phyloP scores from a whole-genome alignment of 2,797 vertebrate genomes.

The Eulemur albifrons region DNA sequence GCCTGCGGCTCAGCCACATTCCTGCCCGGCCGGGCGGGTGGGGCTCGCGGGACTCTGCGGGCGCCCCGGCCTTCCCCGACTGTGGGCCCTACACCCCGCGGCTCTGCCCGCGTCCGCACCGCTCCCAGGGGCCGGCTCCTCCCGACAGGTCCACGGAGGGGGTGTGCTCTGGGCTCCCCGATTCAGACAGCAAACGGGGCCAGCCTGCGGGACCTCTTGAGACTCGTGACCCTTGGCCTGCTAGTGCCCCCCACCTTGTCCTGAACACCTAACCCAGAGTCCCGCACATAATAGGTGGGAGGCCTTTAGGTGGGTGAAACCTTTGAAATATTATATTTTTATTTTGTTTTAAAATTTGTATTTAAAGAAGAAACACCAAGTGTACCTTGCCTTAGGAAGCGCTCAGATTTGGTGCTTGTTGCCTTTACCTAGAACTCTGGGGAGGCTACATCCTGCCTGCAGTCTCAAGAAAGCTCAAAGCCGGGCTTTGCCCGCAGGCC shows the following conservation, averaged over 20 bases:
- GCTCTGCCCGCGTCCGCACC: neutral
- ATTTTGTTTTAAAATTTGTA: neutral
- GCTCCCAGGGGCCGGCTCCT: neutral
- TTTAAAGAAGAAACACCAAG: neutral
- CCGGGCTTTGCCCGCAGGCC: neutral
- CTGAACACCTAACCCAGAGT: neutral
- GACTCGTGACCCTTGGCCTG: neutral
- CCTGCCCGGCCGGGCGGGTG: neutral
- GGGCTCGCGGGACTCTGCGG: neutral
- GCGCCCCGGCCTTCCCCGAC: neutral
- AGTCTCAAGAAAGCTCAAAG: neutral
- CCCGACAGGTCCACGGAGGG: neutral
- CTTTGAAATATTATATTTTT: neutral
- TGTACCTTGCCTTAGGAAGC: neutral
- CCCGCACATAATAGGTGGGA: neutral
- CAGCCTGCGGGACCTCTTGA: neutral
- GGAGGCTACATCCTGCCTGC: conserved; percentile 46
- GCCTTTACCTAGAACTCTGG: neutral
- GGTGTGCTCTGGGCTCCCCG: neutral
- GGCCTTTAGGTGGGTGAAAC: neutral
- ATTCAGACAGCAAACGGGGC: neutral
- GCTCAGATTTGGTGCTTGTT: neutral
- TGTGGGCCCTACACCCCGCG: neutral
- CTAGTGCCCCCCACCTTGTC: neutral
- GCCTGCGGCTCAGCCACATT: conserved; percentile 36